Evolutionary conservation across 1,140 invertebrate genomes (phyloP), one percentile per base, ranked within the genome.

Genomic region (Globodera rostochiensis): DNA sequence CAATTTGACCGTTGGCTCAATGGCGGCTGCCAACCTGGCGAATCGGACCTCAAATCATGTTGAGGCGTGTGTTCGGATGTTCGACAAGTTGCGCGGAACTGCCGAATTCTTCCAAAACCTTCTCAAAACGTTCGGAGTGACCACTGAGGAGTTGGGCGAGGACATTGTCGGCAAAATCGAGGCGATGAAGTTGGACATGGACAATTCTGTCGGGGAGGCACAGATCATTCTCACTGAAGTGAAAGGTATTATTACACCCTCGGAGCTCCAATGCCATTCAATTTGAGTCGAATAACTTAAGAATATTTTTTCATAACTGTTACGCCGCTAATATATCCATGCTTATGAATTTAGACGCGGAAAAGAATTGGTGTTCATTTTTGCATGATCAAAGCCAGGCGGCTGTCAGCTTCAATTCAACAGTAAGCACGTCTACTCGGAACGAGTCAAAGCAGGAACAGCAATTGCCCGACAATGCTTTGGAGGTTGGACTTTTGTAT

Each of bases 31-130:
- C 46, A 60, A 77, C 5, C 15, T 77, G 49, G 60, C 76, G 13
- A n/a, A 49, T 21, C 76, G 69, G 6, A 77, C 76, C 21, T 57
- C 76, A 50, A 60, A 46, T 25, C 64, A 69, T 5, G 36, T 64
- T 8, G 76, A 77, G 49, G 64, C 60, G 21, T 77, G 76, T 46
- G 76, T 77, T 45, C 64, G 69, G 49, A 67, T 77, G 76, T 77
- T 77, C 64, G 76, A 77, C 15, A 66, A 49, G n/a, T 47, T 77
- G 21, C 76, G 76, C 69, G 76, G 76, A 0, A 77, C 60, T 46
- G 76, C n/a, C 21, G 76, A 77, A 69, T 77, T 77, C 60, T 77
- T 77, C 47, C 69, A 69, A 49, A 21, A 67, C 8, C 21, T 77
- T 70, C 69, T 77, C 45, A 70, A 77, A 45, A 77, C 21, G 45